Conservation (phyloP, 1,140 invertebrate genomes). For the Panagrolaimus sp. region DNA sequence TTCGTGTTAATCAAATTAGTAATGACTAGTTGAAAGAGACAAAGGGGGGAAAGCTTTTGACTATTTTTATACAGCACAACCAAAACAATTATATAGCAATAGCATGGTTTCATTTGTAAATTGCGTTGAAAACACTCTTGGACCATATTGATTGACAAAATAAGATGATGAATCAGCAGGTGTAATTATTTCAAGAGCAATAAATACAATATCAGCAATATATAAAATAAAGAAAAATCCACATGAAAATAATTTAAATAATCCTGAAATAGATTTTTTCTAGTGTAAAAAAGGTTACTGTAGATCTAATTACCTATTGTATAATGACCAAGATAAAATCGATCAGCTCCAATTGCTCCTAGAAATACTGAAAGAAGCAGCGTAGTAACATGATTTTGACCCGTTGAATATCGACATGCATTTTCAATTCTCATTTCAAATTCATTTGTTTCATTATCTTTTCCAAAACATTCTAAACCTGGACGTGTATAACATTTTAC, state of each 20-base stretch:
- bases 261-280: slow-evolving; percentile 16
- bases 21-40: too few species aligned
- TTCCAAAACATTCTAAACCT: slow-evolving; percentile 16
- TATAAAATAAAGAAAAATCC: slow-evolving; percentile 31
- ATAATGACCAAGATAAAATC: slow-evolving; percentile 33
- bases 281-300: slow-evolving; percentile 16
- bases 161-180: slow-evolving; percentile 21
- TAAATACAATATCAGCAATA: slow-evolving; percentile 24
- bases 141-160: neutral
- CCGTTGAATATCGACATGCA: slow-evolving; percentile 20
- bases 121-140: neutral
- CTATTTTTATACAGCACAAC: slow-evolving; percentile 15
- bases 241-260: slow-evolving; percentile 25
- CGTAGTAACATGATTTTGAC: slow-evolving; percentile 18
- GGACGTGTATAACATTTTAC: slow-evolving; percentile 11
- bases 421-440: slow-evolving; percentile 22
- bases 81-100: slow-evolving; percentile 25
- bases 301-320: slow-evolving; percentile 22
- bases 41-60: neutral
- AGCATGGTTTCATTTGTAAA: slow-evolving; percentile 18
- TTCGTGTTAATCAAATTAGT: too few species aligned
- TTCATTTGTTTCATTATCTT: slow-evolving; percentile 14
- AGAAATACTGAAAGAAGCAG: slow-evolving; percentile 28
- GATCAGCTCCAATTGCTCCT: slow-evolving; percentile 26
- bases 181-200: slow-evolving; percentile 20